Evolutionary conservation across 2,797 vertebrate genomes (phyloP).

Genomic region (Hybognathus amarus): DNA sequence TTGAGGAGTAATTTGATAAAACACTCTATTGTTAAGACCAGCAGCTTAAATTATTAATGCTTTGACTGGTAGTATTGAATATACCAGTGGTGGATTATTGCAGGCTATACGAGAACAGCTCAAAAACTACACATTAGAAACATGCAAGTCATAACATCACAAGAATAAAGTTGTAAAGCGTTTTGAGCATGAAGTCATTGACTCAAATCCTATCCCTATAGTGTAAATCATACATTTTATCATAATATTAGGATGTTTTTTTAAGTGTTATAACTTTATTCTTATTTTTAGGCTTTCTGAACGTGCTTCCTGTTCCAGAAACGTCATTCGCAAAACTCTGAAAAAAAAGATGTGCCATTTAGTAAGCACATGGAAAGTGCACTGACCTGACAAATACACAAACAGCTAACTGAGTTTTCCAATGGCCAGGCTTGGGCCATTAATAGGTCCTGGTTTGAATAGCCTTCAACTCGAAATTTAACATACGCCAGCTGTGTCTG

Average conservation of each 20-base stretch:
- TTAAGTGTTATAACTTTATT: neutral
- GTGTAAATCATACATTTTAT: neutral
- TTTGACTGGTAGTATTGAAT: slow-evolving; percentile 33
- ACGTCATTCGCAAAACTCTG: neutral
- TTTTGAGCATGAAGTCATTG: neutral
- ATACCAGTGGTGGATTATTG: slow-evolving; percentile 17
- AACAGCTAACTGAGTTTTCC: neutral
- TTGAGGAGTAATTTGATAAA: slow-evolving; percentile 39
- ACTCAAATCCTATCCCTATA: neutral
- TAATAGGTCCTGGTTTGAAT: neutral
- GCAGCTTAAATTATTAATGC: slow-evolving; percentile 48
- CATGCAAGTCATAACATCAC: neutral
- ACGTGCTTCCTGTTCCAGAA: neutral
- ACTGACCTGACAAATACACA: slow-evolving; percentile 10
- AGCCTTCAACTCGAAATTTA: neutral
- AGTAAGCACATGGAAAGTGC: neutral
- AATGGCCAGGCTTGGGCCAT: neutral
- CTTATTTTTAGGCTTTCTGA: neutral
- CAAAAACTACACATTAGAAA: slow-evolving; percentile 5
- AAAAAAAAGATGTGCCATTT: neutral
- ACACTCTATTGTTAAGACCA: slow-evolving; percentile 32
- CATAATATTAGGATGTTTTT: too few species aligned
- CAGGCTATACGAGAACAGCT: slow-evolving; percentile 19
- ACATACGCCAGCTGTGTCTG: neutral
- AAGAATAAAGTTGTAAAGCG: neutral